Base-by-base conservation (phyloP, 1,140 invertebrate species). In the Brachionus koreanus region DNA sequence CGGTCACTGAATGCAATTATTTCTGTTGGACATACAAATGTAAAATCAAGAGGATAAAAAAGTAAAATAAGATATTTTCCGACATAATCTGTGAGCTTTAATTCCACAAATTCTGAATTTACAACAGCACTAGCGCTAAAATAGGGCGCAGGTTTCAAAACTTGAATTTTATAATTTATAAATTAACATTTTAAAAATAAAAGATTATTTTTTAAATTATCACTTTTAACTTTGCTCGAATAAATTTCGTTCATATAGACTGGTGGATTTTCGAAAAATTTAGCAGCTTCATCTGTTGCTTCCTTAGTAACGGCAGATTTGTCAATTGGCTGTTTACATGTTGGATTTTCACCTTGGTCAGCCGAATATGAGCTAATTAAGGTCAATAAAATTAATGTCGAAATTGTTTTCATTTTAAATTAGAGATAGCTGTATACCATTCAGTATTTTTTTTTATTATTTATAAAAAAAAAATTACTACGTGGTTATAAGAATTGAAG, bases 11-110 rank as follows among this genome's bases (percentile, higher is more conserved):
- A 97, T 9, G 95, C 95, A 84, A 97, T 91, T 83, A 98, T 97
- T 90, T 98, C 96, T 61, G 96, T 97, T 16, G 96, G 96, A 85
- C 96, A 97, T 0, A 97, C 95, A 90, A 97, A 97, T 3, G 95
- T 97, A 86, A 98, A 98, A 88, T 98, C 96, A 69, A 98, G 89
- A 5, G 96, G 96, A 87, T 98, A 98, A 87, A 98, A 98, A 88
- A 98, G 96, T 86, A 98, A 93, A 1, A 98, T 94, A 9, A 98
- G 90, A 89, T 98, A 98, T 93, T 98, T 97, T 84, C 95, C 95
- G 85, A 91, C 90, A 87, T 92, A 98, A 87, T 96, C 95, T 12
- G 91, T 90, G 1, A 97, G 89, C 84, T 94, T 94, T 23, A 98
- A 89, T 84, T 95, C 93, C 65, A 93, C 93, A 86, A 98, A 94